Percentiles rank a stretch among this genome's conserved stretches.
phyloP scores from a whole-genome alignment of 2,888 invertebrate species.

The Epiblema foenella region DNA sequence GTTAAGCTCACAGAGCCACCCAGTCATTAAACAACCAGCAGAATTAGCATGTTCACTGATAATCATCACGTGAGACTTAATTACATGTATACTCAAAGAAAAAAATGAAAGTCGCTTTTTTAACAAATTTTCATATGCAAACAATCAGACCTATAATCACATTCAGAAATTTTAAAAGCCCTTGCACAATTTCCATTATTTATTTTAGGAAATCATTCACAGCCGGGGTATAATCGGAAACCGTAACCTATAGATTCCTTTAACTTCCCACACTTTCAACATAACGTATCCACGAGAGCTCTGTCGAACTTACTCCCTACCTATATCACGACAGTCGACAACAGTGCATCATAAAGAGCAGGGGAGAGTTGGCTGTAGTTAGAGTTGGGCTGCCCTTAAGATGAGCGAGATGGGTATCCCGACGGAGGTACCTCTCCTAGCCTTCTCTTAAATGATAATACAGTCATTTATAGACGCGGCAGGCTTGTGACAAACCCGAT shows the following conservation, averaged over 20 bases:
- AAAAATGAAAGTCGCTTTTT: too few species aligned
- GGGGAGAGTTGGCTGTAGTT: too few species aligned
- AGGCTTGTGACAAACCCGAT: constrained; percentile 51
- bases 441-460: background rate
- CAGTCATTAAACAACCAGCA: too few species aligned
- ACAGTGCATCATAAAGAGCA: too few species aligned
- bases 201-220: background rate
- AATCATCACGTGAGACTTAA: background rate
- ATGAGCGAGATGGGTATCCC: constrained; percentile 1
- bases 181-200: background rate
- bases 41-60: background rate
- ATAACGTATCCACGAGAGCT: background rate
- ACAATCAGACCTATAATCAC: background rate
- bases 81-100: constrained; percentile 1
- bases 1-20: too few species aligned
- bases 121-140: background rate
- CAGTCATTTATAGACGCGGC: constrained; percentile 19
- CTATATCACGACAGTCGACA: background rate
- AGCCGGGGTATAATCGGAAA: background rate
- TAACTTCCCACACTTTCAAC: background rate
- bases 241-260: background rate
- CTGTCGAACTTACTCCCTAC: background rate
- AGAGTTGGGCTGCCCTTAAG: background rate
- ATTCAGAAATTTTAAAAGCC: background rate
- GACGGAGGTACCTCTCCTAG: too few species aligned